phyloP scores from a whole-genome alignment of 2,888 invertebrate genomes.

The Catocala sponsa region DNA sequence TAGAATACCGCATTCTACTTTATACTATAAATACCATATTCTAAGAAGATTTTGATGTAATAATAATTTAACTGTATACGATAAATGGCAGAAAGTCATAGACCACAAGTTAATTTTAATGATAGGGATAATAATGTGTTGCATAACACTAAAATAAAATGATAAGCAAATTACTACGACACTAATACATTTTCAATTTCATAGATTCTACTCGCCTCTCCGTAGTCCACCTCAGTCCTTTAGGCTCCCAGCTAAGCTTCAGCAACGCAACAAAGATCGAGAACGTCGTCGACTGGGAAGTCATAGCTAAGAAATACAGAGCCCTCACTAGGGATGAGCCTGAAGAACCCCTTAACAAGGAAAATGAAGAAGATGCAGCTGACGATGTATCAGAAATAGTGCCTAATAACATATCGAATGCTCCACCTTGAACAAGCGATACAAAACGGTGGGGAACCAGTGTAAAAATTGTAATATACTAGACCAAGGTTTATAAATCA shows the following conservation, averaged over 20 bases:
- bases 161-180: no score
- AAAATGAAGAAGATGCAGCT: conserved; percentile 76
- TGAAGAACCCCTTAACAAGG: conserved; percentile 73
- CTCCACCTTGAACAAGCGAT: conserved; percentile 70
- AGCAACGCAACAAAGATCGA: conserved; percentile 94
- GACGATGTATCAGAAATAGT: conserved; percentile 79
- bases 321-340: conserved; percentile 88
- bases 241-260: conserved; percentile 95
- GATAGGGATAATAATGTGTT: no score
- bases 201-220: conserved; percentile 93
- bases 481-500: conserved; percentile 6
- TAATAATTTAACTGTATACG: no score
- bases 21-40: no score
- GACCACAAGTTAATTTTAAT: no score
- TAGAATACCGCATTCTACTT: no score
- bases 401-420: conserved; percentile 77
- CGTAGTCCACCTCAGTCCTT: conserved; percentile 93
- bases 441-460: conserved; percentile 14
- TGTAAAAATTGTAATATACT: conserved; percentile 40
- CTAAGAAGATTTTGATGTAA: no score
- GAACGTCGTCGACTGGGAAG: conserved; percentile 97
- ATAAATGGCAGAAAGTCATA: no score
- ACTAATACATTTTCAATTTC: no score
- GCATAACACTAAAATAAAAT: no score
- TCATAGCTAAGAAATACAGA: conserved; percentile 96